Base-by-base conservation (phyloP, 2,888 invertebrate species). In the Octodonta nipae region DNA sequence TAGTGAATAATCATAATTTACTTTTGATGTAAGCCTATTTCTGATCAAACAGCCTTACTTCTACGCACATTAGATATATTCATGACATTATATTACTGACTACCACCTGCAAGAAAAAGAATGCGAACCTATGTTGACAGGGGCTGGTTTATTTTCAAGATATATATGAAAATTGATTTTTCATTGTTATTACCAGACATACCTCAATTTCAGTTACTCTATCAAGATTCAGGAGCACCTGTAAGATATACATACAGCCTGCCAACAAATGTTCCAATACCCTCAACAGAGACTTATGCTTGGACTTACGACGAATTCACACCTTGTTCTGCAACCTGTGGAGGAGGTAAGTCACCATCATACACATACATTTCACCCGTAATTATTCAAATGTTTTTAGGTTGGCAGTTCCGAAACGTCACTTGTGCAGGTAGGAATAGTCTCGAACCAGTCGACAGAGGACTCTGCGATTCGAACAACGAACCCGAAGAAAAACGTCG, bases 241-340 rank as follows among this genome's bases (percentile, higher is more conserved):
- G 75, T 93, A 5, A 66, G 75, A 36, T 93, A 89, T 60, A 86
- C 91, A 54, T 93, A 91, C 66, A 89, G 88, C 51, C 70, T 91
- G 17, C 89, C 89, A 0, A 73, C 75, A 30, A 72, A 73, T 14
- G 62, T 78, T 12, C 71, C 75, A 1, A 72, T 73, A 1, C 72
- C 68, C 15, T 65, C 68, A 2, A 73, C 72, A 1, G 78, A 83
- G 50, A 74, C 74, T 25, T 93, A 89, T 63, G 73, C 76, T 27
- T 96, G 95, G 93, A 71, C 75, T 22, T 72, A 72, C 44, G 78
- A 75, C 26, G 71, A 77, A 40, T 93, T 81, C 60, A 74, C 77
- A 0, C 70, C 74, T 0, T 96, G 95, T 65, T 81, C 76, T 45
- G 73, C 73, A n/a, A 68, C 79, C 5, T 96, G 95, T 55, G 95